Evolutionary conservation across 2,888 invertebrate genomes (phyloP).

Genomic region (Eudasyphora cyanicolor): DNA sequence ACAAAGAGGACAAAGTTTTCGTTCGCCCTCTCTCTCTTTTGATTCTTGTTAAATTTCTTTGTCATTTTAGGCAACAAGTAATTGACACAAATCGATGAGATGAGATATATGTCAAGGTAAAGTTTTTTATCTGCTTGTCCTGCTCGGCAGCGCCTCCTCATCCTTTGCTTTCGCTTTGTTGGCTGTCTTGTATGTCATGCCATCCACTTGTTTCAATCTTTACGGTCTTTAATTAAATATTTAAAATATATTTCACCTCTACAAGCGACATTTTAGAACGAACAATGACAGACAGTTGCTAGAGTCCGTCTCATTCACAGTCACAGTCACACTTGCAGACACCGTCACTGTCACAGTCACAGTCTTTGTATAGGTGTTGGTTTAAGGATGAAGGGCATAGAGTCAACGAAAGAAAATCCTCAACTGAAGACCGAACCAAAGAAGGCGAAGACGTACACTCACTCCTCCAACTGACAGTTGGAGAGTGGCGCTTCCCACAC

Average conservation of each 20-base stretch:
- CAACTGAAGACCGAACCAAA: background rate
- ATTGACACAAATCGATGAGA: constrained; percentile 78
- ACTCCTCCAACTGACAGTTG: background rate
- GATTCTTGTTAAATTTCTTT: constrained; percentile 53
- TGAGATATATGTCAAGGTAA: constrained; percentile 76
- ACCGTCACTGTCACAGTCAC: too few species aligned
- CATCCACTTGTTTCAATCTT: constrained; percentile 46
- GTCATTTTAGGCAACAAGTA: constrained; percentile 73
- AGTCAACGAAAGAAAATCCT: constrained; percentile 33
- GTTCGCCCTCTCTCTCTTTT: too few species aligned
- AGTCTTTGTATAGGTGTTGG: too few species aligned
- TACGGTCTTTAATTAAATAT: constrained; percentile 66
- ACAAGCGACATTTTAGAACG: constrained; percentile 41
- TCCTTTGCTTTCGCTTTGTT: too few species aligned
- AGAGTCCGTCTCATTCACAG: too few species aligned
- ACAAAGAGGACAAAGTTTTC: constrained; percentile 55
- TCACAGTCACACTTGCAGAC: too few species aligned
- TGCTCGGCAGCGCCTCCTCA: constrained; percentile 16
- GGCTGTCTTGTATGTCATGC: constrained; percentile 43
- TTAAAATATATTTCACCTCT: constrained; percentile 54
- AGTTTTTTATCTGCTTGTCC: constrained; percentile 44
- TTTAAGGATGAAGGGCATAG: constrained; percentile 20
- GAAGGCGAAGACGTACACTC: background rate
- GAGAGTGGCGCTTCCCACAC: constrained; percentile 30
- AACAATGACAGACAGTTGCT: constrained; percentile 56